Base-by-base conservation (phyloP, 30 jellyfish, hydroid and myxozoan genomes). In the Catostylus mosaicus region DNA sequence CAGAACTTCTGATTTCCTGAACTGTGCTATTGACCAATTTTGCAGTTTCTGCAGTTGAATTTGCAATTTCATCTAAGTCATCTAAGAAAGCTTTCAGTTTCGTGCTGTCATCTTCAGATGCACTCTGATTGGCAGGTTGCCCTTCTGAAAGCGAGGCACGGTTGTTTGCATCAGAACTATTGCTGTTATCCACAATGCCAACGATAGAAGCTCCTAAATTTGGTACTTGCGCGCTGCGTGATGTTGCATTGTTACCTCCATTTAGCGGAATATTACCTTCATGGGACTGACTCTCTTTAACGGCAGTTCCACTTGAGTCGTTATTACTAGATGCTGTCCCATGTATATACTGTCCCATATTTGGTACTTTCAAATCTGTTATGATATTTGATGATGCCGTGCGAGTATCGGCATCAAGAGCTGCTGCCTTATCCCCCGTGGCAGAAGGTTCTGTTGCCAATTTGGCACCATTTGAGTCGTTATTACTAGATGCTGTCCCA, bases 361-460 rank as follows among this genome's bases (percentile, higher is more conserved):
- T 35, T 30, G 84, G 91, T 22, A 67, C 84, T 65, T 68, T 67
- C 20, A 66, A 52, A 47, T 68, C 91, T 1, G 91, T 68, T 2
- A 81, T 31, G 67, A 81, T 68, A 63, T 79, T 79, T 3, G 87
- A 52, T 26, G 46, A 60, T 11, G 85, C 36, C 0, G 36, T 3
- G 6, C 73, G 74, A 26, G 75, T 35, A 70, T 78, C 80, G n/a
- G n/a, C n/a, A n/a, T n/a, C n/a, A n/a, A 24, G 12, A 37, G 22
- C 19, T 1, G 46, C 72, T 2, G 48, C 57, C 1, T 73, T 30
- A 16, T 32, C 51, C 1, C 23, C 56, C n/a, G n/a, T n/a, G n/a
- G n/a, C n/a, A n/a, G n/a, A 9, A 12, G 33, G 6, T 9, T 8
- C 8, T 24, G 22, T 63, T n/a, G 27, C 27, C 72, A 63, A 29